A percentile compares a stretch with the other conserved stretches of the same genome.
Conservation (phyloP, 2,888 invertebrate genomes). For the Pinctada fucata region DNA sequence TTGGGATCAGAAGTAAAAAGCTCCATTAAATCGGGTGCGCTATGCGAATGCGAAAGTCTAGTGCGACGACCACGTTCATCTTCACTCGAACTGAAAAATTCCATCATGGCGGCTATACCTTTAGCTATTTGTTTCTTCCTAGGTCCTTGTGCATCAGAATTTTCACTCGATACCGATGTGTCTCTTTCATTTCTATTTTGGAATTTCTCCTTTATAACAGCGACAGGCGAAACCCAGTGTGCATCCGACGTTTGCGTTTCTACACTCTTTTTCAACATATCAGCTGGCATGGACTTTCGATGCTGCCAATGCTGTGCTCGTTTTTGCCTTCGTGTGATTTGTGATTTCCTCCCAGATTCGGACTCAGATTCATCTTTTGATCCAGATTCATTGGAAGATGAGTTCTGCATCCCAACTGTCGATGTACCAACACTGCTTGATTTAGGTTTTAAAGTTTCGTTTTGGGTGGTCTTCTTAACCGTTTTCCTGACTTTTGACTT, state of each 20-base stretch:
- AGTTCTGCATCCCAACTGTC: neutral
- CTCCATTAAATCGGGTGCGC: constrained; percentile 69
- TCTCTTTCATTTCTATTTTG: constrained; percentile 31
- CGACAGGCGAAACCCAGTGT: constrained; percentile 45
- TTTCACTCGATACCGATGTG: constrained; percentile 49
- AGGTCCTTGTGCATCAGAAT: constrained; percentile 44
- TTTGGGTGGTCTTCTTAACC: constrained; percentile 3
- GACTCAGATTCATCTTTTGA: constrained; percentile 29
- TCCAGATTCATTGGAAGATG: neutral
- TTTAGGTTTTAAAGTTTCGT: neutral
- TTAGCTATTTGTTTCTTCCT: constrained; percentile 51
- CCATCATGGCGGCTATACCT: constrained; percentile 66
- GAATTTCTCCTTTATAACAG: constrained; percentile 42
- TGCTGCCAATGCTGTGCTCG: constrained; percentile 48
- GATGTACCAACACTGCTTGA: neutral
- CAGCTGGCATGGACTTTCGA: constrained; percentile 61
- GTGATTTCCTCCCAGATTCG: constrained; percentile 2
- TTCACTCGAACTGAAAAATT: constrained; percentile 67
- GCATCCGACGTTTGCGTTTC: constrained; percentile 58
- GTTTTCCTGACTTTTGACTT: constrained; percentile 14
- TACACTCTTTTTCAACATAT: constrained; percentile 48
- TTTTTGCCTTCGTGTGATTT: constrained; percentile 19
- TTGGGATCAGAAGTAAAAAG: constrained; percentile 37
- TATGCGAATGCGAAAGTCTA: constrained; percentile 61
- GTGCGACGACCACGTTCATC: constrained; percentile 54